Evolutionary conservation across 2,797 vertebrate species (phyloP).

Genomic region (Falco berigora): DNA sequence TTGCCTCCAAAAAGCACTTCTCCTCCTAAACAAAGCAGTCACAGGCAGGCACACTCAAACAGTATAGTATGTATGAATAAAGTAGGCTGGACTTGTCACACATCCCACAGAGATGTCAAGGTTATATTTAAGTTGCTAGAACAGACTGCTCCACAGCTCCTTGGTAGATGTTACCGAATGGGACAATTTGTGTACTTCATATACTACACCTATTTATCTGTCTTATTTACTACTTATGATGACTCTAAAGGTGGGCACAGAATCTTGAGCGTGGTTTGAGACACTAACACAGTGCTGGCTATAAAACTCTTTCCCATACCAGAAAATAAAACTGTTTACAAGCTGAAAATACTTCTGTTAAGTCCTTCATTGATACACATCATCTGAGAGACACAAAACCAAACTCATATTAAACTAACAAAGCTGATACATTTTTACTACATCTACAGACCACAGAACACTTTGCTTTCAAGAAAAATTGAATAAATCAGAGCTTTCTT

Average conservation of each 20-base stretch:
- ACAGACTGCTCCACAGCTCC: background rate
- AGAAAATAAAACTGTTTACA: background rate
- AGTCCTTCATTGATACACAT: background rate
- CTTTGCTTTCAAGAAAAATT: conserved; percentile 50
- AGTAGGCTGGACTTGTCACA: background rate
- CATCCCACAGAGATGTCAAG: background rate
- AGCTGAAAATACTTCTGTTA: background rate
- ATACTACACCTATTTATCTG: background rate
- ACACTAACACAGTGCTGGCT: background rate
- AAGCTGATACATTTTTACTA: conserved; percentile 15
- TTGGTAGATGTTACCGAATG: background rate
- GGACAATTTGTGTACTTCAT: background rate
- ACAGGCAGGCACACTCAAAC: background rate
- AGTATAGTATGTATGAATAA: background rate
- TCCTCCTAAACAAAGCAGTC: background rate
- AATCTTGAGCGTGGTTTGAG: background rate
- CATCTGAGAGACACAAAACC: conserved; percentile 11
- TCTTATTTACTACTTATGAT: background rate
- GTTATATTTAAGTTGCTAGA: background rate
- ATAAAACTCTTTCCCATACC: background rate
- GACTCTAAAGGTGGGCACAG: background rate
- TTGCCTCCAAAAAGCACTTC: background rate
- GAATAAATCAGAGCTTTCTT: conserved; percentile 33
- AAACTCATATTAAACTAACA: conserved; percentile 15
- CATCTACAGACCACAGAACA: background rate